Evolutionary conservation across 2,113 vertebrate genomes (phyloP).

Genomic region (Erythrocercus mccallii): DNA sequence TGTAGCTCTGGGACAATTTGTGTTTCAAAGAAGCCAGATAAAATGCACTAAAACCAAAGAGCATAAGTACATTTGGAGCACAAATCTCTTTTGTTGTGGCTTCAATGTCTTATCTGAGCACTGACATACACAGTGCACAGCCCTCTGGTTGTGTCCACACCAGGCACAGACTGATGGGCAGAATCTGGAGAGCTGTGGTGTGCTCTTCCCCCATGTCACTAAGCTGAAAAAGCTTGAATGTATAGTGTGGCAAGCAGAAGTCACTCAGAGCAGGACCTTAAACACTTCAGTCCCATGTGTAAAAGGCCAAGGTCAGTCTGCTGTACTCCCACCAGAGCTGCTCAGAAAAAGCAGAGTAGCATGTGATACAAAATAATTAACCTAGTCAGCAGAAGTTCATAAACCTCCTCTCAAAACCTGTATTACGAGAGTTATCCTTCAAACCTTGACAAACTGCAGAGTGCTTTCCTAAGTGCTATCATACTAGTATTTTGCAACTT

Average conservation of each 20-base stretch:
- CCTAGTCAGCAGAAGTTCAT: background rate
- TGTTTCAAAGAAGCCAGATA: background rate
- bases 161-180: background rate
- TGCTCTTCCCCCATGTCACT: background rate
- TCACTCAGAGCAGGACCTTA: background rate
- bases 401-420: background rate
- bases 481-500: background rate
- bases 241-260: background rate
- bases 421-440: background rate
- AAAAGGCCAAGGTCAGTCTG: background rate
- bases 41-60: background rate
- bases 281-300: background rate
- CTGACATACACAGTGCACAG: background rate
- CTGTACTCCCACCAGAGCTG: background rate
- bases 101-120: background rate
- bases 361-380: background rate
- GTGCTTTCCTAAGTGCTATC: background rate
- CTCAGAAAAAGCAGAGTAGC: background rate
- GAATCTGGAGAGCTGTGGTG: fast-evolving
- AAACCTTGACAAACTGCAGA: background rate
- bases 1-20: background rate
- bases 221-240: background rate
- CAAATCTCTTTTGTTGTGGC: background rate
- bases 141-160: background rate
- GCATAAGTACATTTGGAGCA: background rate